Conservation (phyloP, 2,113 vertebrate genomes). For the Gallinago jamesoni region DNA sequence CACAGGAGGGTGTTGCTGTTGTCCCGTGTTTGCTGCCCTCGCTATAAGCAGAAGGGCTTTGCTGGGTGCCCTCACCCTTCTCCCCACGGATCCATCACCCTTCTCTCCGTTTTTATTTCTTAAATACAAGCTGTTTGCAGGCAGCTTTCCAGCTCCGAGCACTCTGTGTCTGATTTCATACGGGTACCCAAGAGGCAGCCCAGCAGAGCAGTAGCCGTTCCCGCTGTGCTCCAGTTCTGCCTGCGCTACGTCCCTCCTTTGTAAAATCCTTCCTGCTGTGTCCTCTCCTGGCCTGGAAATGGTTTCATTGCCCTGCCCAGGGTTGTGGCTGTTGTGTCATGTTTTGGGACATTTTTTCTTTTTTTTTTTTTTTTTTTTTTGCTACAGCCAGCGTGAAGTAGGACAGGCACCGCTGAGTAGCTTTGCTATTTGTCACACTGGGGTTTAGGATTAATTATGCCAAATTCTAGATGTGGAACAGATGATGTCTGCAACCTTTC, state of each 20-base stretch:
- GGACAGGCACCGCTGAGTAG: not conserved
- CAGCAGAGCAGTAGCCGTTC: rapidly evolving
- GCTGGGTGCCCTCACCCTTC: rapidly evolving
- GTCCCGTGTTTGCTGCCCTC: not conserved
- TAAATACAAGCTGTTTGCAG: not conserved
- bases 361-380: not conserved
- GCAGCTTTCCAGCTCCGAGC: not conserved
- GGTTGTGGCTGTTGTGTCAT: not conserved
- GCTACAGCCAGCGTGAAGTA: not conserved
- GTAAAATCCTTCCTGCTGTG: not conserved
- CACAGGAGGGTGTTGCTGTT: not conserved
- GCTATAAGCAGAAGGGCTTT: not conserved
- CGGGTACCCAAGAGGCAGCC: not conserved
- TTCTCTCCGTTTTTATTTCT: not conserved
- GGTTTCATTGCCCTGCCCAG: not conserved
- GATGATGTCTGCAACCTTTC: not conserved
- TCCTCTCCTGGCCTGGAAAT: not conserved
- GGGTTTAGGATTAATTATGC: not conserved
- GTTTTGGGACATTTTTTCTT: not conserved
- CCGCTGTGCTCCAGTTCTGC: not conserved
- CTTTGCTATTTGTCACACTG: not conserved
- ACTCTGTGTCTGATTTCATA: rapidly evolving
- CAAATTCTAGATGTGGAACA: not conserved
- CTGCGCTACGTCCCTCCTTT: rapidly evolving
- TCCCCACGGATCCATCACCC: rapidly evolving